Conservation (phyloP, 1,140 invertebrate genomes). For the Phocides pigmalion region DNA sequence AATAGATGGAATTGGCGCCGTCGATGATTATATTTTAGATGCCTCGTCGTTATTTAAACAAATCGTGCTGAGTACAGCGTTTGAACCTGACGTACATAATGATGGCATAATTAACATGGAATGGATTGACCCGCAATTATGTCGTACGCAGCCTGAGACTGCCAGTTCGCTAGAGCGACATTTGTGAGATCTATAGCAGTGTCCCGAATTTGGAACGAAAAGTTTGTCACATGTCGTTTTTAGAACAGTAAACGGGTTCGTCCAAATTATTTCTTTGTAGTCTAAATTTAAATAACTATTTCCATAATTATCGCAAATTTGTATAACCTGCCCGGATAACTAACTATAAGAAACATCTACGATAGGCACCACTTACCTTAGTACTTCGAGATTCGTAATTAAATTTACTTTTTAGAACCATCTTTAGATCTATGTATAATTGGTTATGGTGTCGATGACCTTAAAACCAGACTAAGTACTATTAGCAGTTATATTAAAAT, state of each 20-base stretch:
- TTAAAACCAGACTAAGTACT: no score
- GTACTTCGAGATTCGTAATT: no score
- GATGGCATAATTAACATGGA: slow-evolving; percentile 33
- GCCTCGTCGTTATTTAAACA: slow-evolving; percentile 21
- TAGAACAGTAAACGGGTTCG: not conserved
- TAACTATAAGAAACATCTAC: no score
- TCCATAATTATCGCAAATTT: not conserved
- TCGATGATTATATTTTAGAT: slow-evolving; percentile 29
- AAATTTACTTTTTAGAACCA: no score
- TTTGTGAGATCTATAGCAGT: not conserved
- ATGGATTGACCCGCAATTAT: slow-evolving; percentile 17
- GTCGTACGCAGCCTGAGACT: not conserved
- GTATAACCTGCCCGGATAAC: not conserved
- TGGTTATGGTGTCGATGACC: no score
- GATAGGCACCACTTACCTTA: no score
- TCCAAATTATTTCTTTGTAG: not conserved
- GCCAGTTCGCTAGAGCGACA: not conserved
- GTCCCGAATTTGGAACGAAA: slow-evolving; percentile 1
- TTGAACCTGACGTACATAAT: slow-evolving; percentile 27
- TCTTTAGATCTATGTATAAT: no score
- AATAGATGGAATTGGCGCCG: slow-evolving; percentile 35
- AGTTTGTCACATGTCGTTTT: not conserved
- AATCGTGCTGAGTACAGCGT: slow-evolving; percentile 5
- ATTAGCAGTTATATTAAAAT: no score
- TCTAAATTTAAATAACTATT: not conserved